Evolutionary conservation across 2,888 invertebrate genomes (phyloP), one percentile per base, ranked within the genome.

Genomic region (Hydropsyche betteni): DNA sequence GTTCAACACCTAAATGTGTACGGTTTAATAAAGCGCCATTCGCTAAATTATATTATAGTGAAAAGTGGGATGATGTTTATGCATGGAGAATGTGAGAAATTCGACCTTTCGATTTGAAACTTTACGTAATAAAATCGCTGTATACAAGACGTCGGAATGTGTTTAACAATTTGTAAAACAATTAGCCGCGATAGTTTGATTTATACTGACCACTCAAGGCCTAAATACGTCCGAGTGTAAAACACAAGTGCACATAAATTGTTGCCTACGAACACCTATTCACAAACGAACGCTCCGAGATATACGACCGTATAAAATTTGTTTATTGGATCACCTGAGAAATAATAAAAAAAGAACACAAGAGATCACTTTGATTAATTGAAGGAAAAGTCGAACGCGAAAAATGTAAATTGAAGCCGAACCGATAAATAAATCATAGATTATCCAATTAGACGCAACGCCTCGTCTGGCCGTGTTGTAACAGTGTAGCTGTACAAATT

Each of bases 281-380:
- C 53, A 36, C 16, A 69, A 55, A 36, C 70, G 53, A 61, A 34
- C 33, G 68, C 61, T 38, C 34, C n/a, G 36, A 34, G 55, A 72
- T 77, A 71, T 77, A 77, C 44, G 69, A 69, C 71, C 75, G 77
- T 69, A 51, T 75, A 75, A 75, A 76, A 75, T 75, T 73, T 68
- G 71, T 71, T 75, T 75, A 77, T 75, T 75, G 73, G 74, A 77
- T 75, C 74, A 75, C 64, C 70, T 38, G 53, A 14, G 53, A 14
- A 16, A n/a, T 7, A 14, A 58, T 16, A 44, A 58, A 58, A 58
- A 58, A 58, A 14, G 16, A 16, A 58, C 5, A 4, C 24, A 24
- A 16, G 44, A 44, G 44, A 44, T 44, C 44, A 44, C 44, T 58
- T 58, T 58, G 58, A 58, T 58, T 58, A 58, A 58, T 58, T 58